Conservation (phyloP, 2,797 vertebrate species). For the Hapalemur alaotrensis region DNA sequence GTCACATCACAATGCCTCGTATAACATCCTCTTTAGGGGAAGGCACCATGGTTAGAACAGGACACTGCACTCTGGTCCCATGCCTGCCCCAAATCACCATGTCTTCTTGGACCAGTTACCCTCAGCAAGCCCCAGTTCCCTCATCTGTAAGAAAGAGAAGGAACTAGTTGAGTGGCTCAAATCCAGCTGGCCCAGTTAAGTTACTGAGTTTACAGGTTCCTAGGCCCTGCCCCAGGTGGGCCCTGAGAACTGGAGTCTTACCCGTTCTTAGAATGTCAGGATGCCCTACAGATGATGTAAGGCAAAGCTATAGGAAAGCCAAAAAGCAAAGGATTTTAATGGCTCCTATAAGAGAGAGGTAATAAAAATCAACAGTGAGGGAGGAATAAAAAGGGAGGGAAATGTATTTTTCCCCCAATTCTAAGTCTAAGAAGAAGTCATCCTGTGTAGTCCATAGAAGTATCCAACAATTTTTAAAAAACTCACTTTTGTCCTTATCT, state of each 20-base stretch:
- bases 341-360: background rate
- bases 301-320: background rate
- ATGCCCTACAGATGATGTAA: background rate
- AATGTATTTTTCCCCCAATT: background rate
- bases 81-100: background rate
- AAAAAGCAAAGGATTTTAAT: background rate
- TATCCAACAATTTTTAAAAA: background rate
- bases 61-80: background rate
- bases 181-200: background rate
- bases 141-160: background rate
- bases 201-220: background rate
- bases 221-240: background rate
- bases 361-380: background rate
- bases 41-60: background rate
- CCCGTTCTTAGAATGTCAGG: background rate
- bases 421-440: background rate
- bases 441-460: background rate
- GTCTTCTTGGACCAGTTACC: background rate
- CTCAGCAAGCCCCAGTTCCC: background rate
- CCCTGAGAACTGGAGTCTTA: background rate
- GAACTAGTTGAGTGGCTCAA: background rate
- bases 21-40: background rate
- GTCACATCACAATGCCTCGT: background rate
- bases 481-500: background rate
- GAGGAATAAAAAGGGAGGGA: background rate